These are phyloP conservation scores for Micronycteris hirsuta DNA, from an alignment of 2,113 vertebrate genomes.

Conservation along the genomic window DNA sequence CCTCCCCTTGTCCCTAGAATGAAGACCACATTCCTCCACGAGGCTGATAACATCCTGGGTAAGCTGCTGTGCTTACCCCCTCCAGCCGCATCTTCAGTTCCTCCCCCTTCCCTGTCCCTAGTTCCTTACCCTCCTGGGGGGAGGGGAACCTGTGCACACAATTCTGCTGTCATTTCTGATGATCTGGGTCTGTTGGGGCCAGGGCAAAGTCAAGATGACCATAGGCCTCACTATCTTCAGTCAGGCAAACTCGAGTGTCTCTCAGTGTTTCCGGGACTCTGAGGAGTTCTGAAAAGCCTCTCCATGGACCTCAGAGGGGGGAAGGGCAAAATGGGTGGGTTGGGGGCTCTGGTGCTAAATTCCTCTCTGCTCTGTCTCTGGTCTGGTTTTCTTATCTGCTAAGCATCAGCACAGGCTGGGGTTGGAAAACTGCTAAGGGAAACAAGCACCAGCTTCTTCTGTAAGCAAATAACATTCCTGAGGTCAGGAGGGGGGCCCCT, in stretches of 20 bases:
- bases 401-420: conserved; percentile 45
- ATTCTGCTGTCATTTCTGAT: not conserved
- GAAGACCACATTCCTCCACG: conserved; percentile 7
- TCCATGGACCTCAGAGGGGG: not conserved
- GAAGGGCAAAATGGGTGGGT: not conserved
- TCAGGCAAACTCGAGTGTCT: not conserved
- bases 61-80: not conserved
- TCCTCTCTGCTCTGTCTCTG: conserved; percentile 45
- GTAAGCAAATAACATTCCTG: conserved; percentile 76
- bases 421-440: conserved; percentile 64
- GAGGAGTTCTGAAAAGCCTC: not conserved
- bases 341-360: conserved; percentile 14
- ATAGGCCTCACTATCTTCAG: not conserved
- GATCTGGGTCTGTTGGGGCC: not conserved
- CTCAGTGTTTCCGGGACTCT: not conserved
- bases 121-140: not conserved
- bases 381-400: conserved; percentile 69
- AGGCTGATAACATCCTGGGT: conserved; percentile 26
- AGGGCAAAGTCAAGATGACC: not conserved
- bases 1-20: not conserved
- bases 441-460: conserved; percentile 70
- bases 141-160: not conserved
- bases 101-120: accelerated
- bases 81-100: not conserved
- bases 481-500: conserved; percentile 18